A percentile compares a stretch with the other conserved stretches of the same genome.
Conservation (phyloP, 2,113 vertebrate species). For the Plotosus lineatus region DNA sequence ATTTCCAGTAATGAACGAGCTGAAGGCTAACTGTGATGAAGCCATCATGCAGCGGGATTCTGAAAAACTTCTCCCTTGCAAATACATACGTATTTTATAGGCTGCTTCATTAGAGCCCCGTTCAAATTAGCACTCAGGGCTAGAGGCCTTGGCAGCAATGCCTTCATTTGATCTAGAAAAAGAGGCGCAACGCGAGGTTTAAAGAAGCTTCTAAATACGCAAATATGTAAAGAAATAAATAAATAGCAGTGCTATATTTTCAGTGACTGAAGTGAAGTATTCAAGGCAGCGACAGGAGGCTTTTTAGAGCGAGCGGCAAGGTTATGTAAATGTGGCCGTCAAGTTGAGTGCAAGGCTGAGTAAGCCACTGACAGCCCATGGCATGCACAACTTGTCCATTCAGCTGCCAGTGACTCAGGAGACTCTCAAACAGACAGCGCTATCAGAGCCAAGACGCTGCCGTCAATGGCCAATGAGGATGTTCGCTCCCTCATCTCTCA, state of each 20-base stretch:
- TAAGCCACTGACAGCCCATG: slow-evolving; percentile 80
- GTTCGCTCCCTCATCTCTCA: slow-evolving; percentile 7
- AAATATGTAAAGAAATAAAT: slow-evolving; percentile 19
- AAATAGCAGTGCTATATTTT: slow-evolving; percentile 38
- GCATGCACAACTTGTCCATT: slow-evolving; percentile 78
- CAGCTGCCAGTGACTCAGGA: slow-evolving; percentile 62
- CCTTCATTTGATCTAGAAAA: background rate
- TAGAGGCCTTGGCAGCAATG: background rate
- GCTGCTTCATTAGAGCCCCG: slow-evolving; percentile 11
- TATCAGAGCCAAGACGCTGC: slow-evolving; percentile 50
- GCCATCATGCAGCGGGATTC: slow-evolving; percentile 77
- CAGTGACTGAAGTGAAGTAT: slow-evolving; percentile 56
- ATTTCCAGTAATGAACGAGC: slow-evolving; percentile 81
- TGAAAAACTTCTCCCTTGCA: slow-evolving; percentile 61
- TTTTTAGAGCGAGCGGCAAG: slow-evolving; percentile 70
- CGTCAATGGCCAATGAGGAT: slow-evolving; percentile 44
- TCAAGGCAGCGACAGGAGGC: slow-evolving; percentile 56
- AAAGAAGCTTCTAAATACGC: background rate
- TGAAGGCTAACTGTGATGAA: slow-evolving; percentile 77
- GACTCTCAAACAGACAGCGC: slow-evolving; percentile 53
- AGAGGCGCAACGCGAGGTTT: background rate
- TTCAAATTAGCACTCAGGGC: slow-evolving; percentile 14
- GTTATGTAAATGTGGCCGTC: slow-evolving; percentile 80
- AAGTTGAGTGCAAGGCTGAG: slow-evolving; percentile 78
- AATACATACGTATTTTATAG: slow-evolving; percentile 3